Conservation (phyloP, 1,140 invertebrate genomes). For the Pygmarrhopalites habei region DNA sequence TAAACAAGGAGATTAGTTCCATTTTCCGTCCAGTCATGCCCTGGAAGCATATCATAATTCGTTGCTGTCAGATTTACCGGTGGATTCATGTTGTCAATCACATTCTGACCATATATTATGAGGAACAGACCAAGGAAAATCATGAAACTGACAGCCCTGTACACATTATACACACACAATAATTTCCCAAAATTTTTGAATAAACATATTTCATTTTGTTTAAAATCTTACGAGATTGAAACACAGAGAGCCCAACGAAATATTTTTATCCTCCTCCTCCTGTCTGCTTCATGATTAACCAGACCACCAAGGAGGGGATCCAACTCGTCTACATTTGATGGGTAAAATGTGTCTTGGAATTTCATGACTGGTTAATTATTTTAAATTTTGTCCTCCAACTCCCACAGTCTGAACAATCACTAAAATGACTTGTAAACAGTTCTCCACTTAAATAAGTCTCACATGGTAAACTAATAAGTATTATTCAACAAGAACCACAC, state of each 20-base stretch:
- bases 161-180: neutral
- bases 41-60: too few relatives aligned
- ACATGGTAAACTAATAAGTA: too few relatives aligned
- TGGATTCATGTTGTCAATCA: too few relatives aligned
- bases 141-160: neutral
- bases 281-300: neutral
- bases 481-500: too few relatives aligned
- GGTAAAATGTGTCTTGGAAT: neutral
- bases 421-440: too few relatives aligned
- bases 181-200: neutral
- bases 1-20: too few relatives aligned
- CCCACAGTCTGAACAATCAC: too few relatives aligned
- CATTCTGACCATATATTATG: neutral
- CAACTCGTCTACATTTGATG: neutral
- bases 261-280: neutral
- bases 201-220: neutral
- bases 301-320: neutral
- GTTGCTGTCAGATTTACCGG: neutral
- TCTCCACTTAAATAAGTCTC: too few relatives aligned
- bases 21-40: too few relatives aligned
- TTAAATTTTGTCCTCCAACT: too few relatives aligned
- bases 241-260: neutral
- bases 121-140: neutral
- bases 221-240: neutral
- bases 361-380: too few relatives aligned